Conservation (phyloP, 1,140 invertebrate genomes). For the Panonychus citri region DNA sequence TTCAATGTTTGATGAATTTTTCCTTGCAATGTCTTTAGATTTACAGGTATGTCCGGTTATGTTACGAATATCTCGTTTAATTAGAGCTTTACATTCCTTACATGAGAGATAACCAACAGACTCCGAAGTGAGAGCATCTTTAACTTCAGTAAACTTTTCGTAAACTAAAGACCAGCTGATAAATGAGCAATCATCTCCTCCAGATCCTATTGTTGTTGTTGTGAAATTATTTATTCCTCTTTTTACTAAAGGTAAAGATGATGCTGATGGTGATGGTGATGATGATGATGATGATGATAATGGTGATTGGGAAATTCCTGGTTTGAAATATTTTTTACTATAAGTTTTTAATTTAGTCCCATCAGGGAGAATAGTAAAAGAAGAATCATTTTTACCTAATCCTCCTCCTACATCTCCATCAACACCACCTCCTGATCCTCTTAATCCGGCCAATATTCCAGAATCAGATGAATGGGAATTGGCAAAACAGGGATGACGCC, state of each 20-base stretch:
- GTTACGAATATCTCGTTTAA: background rate
- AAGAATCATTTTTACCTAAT: background rate
- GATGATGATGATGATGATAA: background rate
- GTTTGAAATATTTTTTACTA: background rate
- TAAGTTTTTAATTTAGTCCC: background rate
- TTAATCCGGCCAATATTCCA: background rate
- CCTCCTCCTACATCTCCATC: background rate
- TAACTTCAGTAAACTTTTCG: background rate
- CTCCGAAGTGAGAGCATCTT: background rate
- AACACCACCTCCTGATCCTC: background rate
- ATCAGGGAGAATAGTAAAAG: no score
- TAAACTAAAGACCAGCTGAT: background rate
- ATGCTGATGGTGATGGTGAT: background rate
- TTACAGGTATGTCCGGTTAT: background rate
- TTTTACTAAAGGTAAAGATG: no score
- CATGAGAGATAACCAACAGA: background rate
- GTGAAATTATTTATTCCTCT: background rate
- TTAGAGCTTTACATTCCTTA: background rate
- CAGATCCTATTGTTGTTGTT: background rate
- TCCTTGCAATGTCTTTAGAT: background rate
- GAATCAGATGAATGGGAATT: background rate
- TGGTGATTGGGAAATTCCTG: background rate
- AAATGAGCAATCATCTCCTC: no score
- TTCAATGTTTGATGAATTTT: background rate
- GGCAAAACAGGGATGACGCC: slow-evolving; percentile 7